Evolutionary conservation across 2,888 invertebrate genomes (phyloP), one percentile per base, ranked within the genome.

Genomic region (Microdon myrmicae): DNA sequence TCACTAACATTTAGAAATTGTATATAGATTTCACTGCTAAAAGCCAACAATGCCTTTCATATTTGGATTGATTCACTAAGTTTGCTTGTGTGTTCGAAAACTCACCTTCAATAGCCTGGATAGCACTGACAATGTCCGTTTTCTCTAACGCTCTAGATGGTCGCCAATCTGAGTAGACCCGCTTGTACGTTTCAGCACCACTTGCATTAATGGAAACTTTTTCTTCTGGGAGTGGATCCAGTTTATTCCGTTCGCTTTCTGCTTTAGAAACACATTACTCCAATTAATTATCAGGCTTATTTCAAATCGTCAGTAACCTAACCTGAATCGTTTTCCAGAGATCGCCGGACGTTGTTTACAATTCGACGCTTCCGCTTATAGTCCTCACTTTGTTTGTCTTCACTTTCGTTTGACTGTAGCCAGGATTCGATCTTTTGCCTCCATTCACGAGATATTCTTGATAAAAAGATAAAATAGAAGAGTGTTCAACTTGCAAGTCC

Each of bases 401-500:
- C 90, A 73, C 87, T 88, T 75, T 92, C 92, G 81, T 91, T 92
- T 53, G 92, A 91, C 69, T 92, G 88, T 66, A 94, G 81, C 94
- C 94, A 94, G 4, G 91, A 91, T 79, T 94, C 93, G 73, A 94
- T 94, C 78, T 94, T 93, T 77, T 92, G 90, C 37, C 90, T 83
- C 92, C 92, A 92, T 74, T 92, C 92, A 80, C 89, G 90, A 70
- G 77, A 83, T 73, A 74, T 79, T 73, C 79, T 75, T 14, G 4
- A 9, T 12, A 20, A 4, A 3, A 5, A 6, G n/a, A 9, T 41
- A 6, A 34, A 7, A 34, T n/a, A 41, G 9, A 28, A 6, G 4
- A 3, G 8, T 14, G 9, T 19, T n/a, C n/a, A n/a, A n/a, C n/a
- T n/a, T n/a, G n/a, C n/a, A n/a, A n/a, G n/a, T n/a, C n/a, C n/a